Conservation (phyloP, 2,888 invertebrate genomes). For the Hydrotaea diabolus region DNA sequence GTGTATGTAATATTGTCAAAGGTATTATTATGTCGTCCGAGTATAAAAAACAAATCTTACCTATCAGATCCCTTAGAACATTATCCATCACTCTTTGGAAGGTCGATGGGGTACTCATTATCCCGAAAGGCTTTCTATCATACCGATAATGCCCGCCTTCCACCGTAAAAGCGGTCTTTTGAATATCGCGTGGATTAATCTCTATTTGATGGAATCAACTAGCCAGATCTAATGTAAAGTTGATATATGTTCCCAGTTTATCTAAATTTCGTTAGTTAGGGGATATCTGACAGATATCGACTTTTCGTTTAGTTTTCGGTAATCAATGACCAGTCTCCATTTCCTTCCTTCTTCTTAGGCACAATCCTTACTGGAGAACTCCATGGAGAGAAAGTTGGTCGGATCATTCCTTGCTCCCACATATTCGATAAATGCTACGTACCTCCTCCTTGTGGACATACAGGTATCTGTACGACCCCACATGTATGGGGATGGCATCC, state of each 20-base stretch:
- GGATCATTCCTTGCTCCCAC: conserved; percentile 2
- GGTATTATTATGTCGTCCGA: conserved; percentile 50
- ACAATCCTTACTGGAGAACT: conserved; percentile 38
- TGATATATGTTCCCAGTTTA: conserved; percentile 24
- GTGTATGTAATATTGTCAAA: conserved; percentile 32
- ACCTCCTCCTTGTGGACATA: conserved; percentile 6
- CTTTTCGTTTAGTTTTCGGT: conserved; percentile 25
- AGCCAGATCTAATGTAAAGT: conserved; percentile 9
- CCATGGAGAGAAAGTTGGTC: conserved; percentile 7
- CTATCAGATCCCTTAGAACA: neutral
- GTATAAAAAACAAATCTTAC: conserved; percentile 14
- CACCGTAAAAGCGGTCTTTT: conserved; percentile 67
- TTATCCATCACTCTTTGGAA: conserved; percentile 57
- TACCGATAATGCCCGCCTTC: conserved; percentile 67
- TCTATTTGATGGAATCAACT: conserved; percentile 32
- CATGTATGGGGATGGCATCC: neutral
- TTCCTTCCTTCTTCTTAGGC: conserved; percentile 24
- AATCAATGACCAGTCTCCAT: conserved; percentile 22
- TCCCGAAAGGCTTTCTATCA: conserved; percentile 63
- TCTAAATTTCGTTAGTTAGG: conserved; percentile 18
- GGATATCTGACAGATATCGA: conserved; percentile 4
- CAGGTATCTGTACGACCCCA: neutral
- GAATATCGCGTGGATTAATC: conserved; percentile 55
- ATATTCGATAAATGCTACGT: neutral
- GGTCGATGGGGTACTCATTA: conserved; percentile 60